Base-by-base conservation (phyloP, 2,113 vertebrate species). In the Perca fluviatilis region DNA sequence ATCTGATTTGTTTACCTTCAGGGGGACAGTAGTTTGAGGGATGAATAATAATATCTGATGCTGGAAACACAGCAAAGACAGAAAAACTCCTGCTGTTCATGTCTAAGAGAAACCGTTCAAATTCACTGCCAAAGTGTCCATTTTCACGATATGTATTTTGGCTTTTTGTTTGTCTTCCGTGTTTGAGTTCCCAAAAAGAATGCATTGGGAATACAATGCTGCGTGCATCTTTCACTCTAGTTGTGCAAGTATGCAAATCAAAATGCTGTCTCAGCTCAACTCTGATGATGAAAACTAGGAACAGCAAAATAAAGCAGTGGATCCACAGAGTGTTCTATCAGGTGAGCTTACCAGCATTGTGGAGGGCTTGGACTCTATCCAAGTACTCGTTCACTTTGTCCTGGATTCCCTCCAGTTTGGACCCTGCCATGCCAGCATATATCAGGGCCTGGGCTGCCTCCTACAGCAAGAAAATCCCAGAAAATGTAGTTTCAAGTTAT, bases 381-480 rank as follows among this genome's bases (percentile, higher is more conserved):
- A 99, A 82, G 84, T 99, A 99, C 43, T 99, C 98, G 75, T 95
- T 99, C 88, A 97, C 97, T 93, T 99, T 99, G 72, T 96, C 97
- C 94, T 99, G 98, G 92, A 99, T 98, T 69, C 94, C 96, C 61
- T 99, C 98, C 85, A 99, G 93, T 76, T 96, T 97, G 78, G 98
- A 99, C 64, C 98, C 98, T 80, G 98, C 98, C 98, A 99, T 99
- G 46, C 96, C 96, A 79, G 98, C 98, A 89, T 99, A 99, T 86
- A 99, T 99, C 72, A 99, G 96, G 66, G 98, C 98, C 89, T 99
- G 98, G 47, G 98, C 98, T 76, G 98, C 98, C 76, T 96, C 95
- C 95, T 96, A 23, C 1, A 15, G 15, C 23, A 71, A 36, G 18
- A 50, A 23, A 50, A 65, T 40, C 15, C 33, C 16, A 65, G 6